A percentile compares a stretch with the other conserved stretches of the same genome.
Evolutionary conservation across 2,797 vertebrate genomes (phyloP).

Genomic region (Pangasius sanitwongsei): DNA sequence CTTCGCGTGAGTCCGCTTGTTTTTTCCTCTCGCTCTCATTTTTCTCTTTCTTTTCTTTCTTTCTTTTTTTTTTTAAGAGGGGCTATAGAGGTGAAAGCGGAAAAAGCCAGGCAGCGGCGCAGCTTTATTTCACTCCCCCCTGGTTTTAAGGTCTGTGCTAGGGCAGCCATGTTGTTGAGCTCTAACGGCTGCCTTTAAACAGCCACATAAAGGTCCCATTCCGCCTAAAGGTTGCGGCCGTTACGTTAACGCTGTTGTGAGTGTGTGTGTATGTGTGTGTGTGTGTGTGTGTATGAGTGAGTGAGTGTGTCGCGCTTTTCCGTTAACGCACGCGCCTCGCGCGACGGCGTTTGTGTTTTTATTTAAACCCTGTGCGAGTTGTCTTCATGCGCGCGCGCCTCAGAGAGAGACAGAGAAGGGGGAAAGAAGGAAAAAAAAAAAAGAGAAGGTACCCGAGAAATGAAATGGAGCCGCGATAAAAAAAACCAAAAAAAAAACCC

Average conservation of each 20-base stretch:
- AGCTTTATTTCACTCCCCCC: conserved; percentile 75
- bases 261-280: conserved; percentile 59
- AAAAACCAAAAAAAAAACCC: conserved; percentile 56
- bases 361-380: conserved; percentile 1
- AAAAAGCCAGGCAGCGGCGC: conserved; percentile 86
- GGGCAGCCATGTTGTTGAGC: conserved; percentile 99
- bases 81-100: conserved; percentile 91
- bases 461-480: conserved; percentile 76
- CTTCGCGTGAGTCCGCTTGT: conserved; percentile 92
- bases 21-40: conserved; percentile 72
- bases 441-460: conserved; percentile 72
- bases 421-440: conserved; percentile 66
- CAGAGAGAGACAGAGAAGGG: background rate
- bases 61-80: background rate
- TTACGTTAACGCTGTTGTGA: conserved; percentile 72
- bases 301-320: conserved; percentile 64
- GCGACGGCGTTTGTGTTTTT: background rate
- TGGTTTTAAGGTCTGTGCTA: conserved; percentile 80
- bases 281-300: conserved; percentile 65
- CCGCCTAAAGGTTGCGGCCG: conserved; percentile 88
- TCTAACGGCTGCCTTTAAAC: conserved; percentile 77
- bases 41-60: conserved; percentile 63
- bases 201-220: conserved; percentile 79
- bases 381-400: background rate
- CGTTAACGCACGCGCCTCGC: conserved; percentile 58